Base-by-base conservation (phyloP, 2,797 vertebrate genomes). In the Echiichthys vipera region DNA sequence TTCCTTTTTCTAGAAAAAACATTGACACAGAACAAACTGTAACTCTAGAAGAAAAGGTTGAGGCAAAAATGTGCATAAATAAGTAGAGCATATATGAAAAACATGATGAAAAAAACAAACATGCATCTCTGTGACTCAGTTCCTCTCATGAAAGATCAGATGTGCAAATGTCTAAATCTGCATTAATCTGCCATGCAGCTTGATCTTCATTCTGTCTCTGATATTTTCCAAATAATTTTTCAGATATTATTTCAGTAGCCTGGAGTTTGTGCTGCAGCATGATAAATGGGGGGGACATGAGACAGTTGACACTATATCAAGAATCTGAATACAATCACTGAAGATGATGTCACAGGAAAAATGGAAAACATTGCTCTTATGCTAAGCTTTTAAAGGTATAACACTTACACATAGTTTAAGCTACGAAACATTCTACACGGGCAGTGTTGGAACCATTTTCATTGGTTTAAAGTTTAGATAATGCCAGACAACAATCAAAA, bases 391-490 rank as follows among this genome's bases (percentile, higher is more conserved):
- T 25, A 59, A 50, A 10, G 15, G 29, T 13, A 8, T 3, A 22
- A 22, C 2, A 22, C 7, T 37, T 17, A 40, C 6, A 40, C 6
- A 20, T 11, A 36, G 2, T 36, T 45, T 54, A 32, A 29, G 8
- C 7, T 39, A 20, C 53, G 12, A 25, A 37, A 25, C 39, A 22
- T 7, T 27, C 36, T 13, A 54, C 57, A 56, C 11, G 8, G 47
- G 0, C n/a, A 18, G 11, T 1, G 5, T 47, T 53, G 10, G 30
- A n/a, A 18, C 54, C 18, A n/a, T 43, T 76, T 63, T 50, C 34
- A 58, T 53, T 56, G 32, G 32, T n/a, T 63, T 65, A 40, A 72
- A 46, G 22, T 74, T 65, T 43, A n/a, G 7, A 50, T 53, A 49
- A 37, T 13, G 27, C 25, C 29, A 47, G 71, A 55, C 15, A 27